Conservation (phyloP, 2,888 invertebrate species). For the Dasysyrphus albostriatus region DNA sequence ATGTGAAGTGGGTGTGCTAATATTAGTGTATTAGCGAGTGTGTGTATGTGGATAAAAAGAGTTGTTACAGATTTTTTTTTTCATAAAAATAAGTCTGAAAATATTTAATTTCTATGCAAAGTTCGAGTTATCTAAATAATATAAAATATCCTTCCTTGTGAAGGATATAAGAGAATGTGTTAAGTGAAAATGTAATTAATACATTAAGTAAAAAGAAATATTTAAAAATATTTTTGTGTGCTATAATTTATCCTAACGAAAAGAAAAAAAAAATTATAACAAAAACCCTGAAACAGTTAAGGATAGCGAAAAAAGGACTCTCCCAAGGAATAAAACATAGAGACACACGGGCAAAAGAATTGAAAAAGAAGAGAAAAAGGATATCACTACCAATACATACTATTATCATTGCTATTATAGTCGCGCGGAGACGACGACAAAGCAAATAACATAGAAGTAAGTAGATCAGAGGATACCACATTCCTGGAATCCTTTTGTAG, state of each 20-base stretch:
- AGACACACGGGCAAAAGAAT: constrained; percentile 15
- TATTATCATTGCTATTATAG: constrained; percentile 67
- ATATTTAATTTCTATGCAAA: constrained; percentile 7
- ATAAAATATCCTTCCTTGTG: neutral
- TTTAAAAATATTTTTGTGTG: constrained; percentile 1
- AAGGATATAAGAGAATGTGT: neutral
- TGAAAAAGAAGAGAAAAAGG: constrained; percentile 45
- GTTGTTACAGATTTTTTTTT: constrained; percentile 31
- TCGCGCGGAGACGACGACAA: constrained; percentile 56
- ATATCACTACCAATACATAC: constrained; percentile 69
- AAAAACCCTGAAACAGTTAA: constrained; percentile 50
- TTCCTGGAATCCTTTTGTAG: constrained; percentile 73
- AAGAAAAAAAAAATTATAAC: constrained; percentile 12
- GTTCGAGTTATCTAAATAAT: neutral
- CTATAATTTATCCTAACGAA: constrained; percentile 16
- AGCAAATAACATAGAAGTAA: constrained; percentile 57
- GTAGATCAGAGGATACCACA: constrained; percentile 70
- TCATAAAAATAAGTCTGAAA: neutral
- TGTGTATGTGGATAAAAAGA: constrained; percentile 43
- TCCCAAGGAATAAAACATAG: constrained; percentile 54
- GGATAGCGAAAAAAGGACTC: constrained; percentile 49
- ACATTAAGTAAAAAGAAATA: neutral
- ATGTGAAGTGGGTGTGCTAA: constrained; percentile 74
- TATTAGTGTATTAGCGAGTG: constrained; percentile 50
- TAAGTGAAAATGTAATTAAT: neutral